Base-by-base conservation (phyloP, 2,888 invertebrate genomes). In the Polylopha cassiicola region DNA sequence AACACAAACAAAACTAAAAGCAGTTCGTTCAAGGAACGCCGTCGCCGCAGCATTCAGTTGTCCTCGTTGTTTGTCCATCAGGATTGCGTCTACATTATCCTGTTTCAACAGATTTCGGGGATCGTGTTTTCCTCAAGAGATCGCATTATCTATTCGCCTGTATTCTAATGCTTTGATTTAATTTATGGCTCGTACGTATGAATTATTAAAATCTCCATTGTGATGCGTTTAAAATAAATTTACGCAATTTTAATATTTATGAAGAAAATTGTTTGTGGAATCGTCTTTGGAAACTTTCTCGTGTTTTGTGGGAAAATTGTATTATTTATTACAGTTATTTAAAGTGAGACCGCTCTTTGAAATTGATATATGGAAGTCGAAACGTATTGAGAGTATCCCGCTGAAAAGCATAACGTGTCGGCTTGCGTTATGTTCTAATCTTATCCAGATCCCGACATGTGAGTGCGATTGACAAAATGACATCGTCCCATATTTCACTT, bases 401-500 rank as follows among this genome's bases (percentile, higher is more conserved):
- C 21, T 24, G 30, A 13, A n/a, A 7, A 13, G 4, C 8, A 21
- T 21, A 9, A 26, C 33, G 18, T 24, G 5, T 20, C 29, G 10
- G 20, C 20, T 4, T 26, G n/a, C 11, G 10, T 26, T 34, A 34
- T 26, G 22, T 23, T 16, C n/a, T 24, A 23, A 33, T 26, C 18
- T 26, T 24, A 36, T 16, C 24, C 15, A 34, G 38, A 46, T 50
- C 54, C 60, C 49, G 62, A 62, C 61, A 67, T 60, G 53, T 60
- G 51, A 48, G 47, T 41, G 53, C 62, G 55, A 69, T 70, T 68
- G 70, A 72, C 73, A 29, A 41, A 41, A 65, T 62, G 55, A 62
- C 61, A 67, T 61, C 54, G 56, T 50, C 45, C 55, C 54, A 70
- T 72, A 76, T 71, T 72, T 73, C 70, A 68, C 64, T 69, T 61